Evolutionary conservation across 2,888 invertebrate genomes (phyloP), one percentile per base, ranked within the genome.

Genomic region (Dynastes maya): DNA sequence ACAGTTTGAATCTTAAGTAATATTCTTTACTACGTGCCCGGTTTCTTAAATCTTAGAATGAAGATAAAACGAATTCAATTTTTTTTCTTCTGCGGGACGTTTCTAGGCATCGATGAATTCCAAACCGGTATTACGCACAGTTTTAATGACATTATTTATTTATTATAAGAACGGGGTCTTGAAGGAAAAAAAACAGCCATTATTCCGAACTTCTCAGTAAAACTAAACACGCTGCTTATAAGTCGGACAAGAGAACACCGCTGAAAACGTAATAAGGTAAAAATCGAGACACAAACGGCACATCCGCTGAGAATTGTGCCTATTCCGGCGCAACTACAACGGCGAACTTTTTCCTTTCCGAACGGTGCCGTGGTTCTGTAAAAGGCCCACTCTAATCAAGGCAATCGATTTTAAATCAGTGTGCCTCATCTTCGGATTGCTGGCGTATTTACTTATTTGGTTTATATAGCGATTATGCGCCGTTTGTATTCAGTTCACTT

Each of bases 401-500:
- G 72, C 72, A 74, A 74, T 74, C 72, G 72, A 74, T 74, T 74
- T 74, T 74, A 74, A 74, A 74, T 74, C 72, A 74, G 72, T 63
- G 72, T 51, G 68, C 40, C 72, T 61, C 72, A 74, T 74, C 72
- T 74, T 61, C 72, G 72, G 61, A 40, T 51, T 53, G 32, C 78
- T 58, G 63, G 75, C 29, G 70, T 78, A 63, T 72, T 68, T 65
- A 77, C 79, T 77, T 81, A 80, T 80, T 81, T 78, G 79, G 81
- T 80, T 74, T 81, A 80, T 77, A 80, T 78, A 78, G 72, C 78
- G 80, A 79, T 79, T 80, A 77, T 80, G 70, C 64, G 81, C 82
- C 83, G 82, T 84, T 84, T 84, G 84, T 85, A 85, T 85, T 84
- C 84, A 82, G 84, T 83, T 83, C 80, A 78, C 76, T 78, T 80